phyloP scores from a whole-genome alignment of 1,140 invertebrate genomes.

The Trachelipus rathkii region DNA sequence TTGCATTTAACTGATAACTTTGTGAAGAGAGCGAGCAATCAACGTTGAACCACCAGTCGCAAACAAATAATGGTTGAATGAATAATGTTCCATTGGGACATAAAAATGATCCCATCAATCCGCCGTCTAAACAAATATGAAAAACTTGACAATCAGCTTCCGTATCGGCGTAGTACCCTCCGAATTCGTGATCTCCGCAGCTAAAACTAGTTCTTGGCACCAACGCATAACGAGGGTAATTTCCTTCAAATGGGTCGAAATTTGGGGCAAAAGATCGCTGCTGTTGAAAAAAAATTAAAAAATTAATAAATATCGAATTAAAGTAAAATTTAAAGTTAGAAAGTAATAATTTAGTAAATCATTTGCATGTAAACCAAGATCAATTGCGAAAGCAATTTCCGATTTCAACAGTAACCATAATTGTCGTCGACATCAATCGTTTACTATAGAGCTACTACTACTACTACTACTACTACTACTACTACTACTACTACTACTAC shows the following conservation, averaged over 20 bases:
- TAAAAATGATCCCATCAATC: conserved; percentile 60
- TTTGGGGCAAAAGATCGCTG: neutral
- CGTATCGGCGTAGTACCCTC: conserved; percentile 50
- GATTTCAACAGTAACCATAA: too few relatives aligned
- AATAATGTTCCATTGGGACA: conserved; percentile 85
- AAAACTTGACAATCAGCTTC: conserved; percentile 52
- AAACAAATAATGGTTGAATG: conserved; percentile 78
- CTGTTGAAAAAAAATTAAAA: neutral
- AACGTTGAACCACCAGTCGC: conserved; percentile 92
- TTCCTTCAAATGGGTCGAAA: conserved; percentile 1
- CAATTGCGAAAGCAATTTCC: too few relatives aligned
- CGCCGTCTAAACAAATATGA: conserved; percentile 53
- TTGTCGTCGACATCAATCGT: too few relatives aligned
- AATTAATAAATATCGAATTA: too few relatives aligned
- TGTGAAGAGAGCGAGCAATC: conserved; percentile 59
- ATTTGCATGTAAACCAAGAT: too few relatives aligned
- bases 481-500: too few relatives aligned
- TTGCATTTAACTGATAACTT: conserved; percentile 53
- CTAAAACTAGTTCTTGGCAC: conserved; percentile 48
- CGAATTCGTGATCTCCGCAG: conserved; percentile 45
- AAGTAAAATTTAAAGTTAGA: too few relatives aligned
- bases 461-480: too few relatives aligned
- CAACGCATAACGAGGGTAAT: conserved; percentile 17
- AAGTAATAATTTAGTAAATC: too few relatives aligned
- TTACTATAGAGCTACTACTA: too few relatives aligned